Evolutionary conservation across 2,888 invertebrate species (phyloP), one percentile per base, ranked within the genome.

Genomic region (Muscina levida): DNA sequence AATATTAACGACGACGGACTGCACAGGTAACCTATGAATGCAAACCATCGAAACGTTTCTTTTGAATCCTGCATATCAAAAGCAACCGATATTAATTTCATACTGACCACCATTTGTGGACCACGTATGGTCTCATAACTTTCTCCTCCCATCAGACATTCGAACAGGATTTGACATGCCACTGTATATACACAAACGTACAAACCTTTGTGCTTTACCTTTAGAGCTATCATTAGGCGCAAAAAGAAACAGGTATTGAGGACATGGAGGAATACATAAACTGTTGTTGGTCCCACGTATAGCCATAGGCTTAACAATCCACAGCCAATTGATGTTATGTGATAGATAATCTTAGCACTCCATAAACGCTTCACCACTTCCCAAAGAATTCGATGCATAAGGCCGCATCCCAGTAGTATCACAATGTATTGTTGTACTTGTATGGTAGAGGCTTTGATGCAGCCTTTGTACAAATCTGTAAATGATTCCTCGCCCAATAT

Each of bases 71-170:
- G 92, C 4, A 93, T 85, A 85, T 95, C 95, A 86, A 93, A 93
- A 0, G 93, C 93, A 56, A 96, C 85, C 8, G 96, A 96, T 65
- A 96, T 93, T 8, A 94, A 92, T 92, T 98, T 98, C 98, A 98
- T 98, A 17, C 95, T 94, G 81, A 95, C 93, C 82, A 98, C 93
- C 97, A 98, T 98, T 88, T 97, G 94, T 24, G 97, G 93, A 26
- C 98, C 97, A 84, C 97, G 93, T 79, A 96, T 93, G 89, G 56
- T 51, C 48, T 77, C 81, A 48, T 75, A 81, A 24, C 68, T 67
- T 15, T 77, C 81, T 0, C 74, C 42, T 17, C 67, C 62, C 24
- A 77, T 56, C 6, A 77, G 2, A 94, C 94, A 86, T 95, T 94
- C 96, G 26, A 56, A 62, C 19, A 74, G 6, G 17, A 81, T 22